phyloP scores from a whole-genome alignment of 2,888 invertebrate species.

The Chloromyia formosa region DNA sequence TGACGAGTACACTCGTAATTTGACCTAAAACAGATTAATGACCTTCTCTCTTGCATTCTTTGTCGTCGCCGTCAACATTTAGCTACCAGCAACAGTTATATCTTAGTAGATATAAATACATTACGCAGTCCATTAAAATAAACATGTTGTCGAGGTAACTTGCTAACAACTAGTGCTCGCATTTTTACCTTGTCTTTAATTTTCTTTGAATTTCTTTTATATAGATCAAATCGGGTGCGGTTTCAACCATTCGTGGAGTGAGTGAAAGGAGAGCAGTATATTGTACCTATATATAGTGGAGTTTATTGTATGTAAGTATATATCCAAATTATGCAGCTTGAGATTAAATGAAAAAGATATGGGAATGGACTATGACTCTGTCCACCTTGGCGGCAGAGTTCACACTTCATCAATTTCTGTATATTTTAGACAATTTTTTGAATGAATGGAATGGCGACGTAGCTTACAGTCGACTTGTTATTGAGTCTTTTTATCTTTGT shows the following conservation, averaged over 20 bases:
- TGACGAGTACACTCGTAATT: too few relatives aligned
- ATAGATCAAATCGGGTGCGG: conserved; percentile 8
- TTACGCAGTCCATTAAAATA: background rate
- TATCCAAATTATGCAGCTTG: too few relatives aligned
- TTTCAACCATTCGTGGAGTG: conserved; percentile 24
- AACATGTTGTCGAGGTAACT: conserved; percentile 15
- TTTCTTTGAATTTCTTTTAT: conserved; percentile 38
- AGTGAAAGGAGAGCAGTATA: conserved; percentile 41
- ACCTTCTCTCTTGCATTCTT: background rate
- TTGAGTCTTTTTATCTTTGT: too few relatives aligned
- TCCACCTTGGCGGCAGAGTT: too few relatives aligned
- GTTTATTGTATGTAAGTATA: too few relatives aligned
- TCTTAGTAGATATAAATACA: background rate
- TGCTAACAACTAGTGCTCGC: background rate
- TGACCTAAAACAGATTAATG: background rate
- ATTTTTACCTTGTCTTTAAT: conserved; percentile 11
- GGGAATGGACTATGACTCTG: too few relatives aligned
- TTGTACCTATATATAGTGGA: too few relatives aligned
- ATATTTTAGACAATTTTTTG: too few relatives aligned
- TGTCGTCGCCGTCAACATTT: background rate
- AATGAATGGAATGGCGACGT: too few relatives aligned
- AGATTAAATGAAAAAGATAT: too few relatives aligned
- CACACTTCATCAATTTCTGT: too few relatives aligned
- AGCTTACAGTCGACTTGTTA: too few relatives aligned
- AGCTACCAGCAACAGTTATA: background rate